Evolutionary conservation across 2,113 vertebrate species (phyloP), one percentile per base, ranked within the genome.

Genomic region (Embiotoca jacksoni): DNA sequence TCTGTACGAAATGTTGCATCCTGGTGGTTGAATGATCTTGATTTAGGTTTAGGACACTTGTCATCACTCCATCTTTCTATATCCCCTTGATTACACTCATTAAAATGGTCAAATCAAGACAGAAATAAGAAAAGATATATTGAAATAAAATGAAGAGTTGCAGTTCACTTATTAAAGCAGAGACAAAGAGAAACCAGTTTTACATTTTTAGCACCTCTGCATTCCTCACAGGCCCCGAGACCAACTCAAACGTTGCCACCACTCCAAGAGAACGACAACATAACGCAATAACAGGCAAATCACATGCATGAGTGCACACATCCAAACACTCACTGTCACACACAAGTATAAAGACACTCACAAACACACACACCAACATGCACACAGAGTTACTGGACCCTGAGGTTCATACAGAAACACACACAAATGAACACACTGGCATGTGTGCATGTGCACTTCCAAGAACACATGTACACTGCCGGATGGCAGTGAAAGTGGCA

Each of bases 401-500:
- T 46, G 52, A 47, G 78, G 66, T 68, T 71, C 7, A 47, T 13
- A 56, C 58, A 32, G 74, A 77, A 49, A 37, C 30, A 76, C 44
- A 66, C 77, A 65, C 54, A 61, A 13, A 65, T 62, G 41, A 53
- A 57, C 52, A 59, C 53, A 62, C 52, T 53, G 31, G 46, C 49
- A 49, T 30, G n/a, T 53, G 39, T 72, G 10, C 58, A 14, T 52
- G 37, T 52, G 46, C 7, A 49, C 44, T 37, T 63, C 50, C 31
- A 62, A 69, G 23, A 70, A 49, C 56, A 70, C 46, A 47, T 37
- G 47, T 16, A 71, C 75, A 72, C 58, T 61, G 46, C 50, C 70
- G 54, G 61, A 78, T 78, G 61, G 14, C 72, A 74, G 71, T 64
- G 53, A 78, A 76, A 74, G 50, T 72, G 64, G 63, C 71, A 80